Evolutionary conservation across 2,113 vertebrate genomes (phyloP).

Genomic region (Dipodomys ordii): DNA sequence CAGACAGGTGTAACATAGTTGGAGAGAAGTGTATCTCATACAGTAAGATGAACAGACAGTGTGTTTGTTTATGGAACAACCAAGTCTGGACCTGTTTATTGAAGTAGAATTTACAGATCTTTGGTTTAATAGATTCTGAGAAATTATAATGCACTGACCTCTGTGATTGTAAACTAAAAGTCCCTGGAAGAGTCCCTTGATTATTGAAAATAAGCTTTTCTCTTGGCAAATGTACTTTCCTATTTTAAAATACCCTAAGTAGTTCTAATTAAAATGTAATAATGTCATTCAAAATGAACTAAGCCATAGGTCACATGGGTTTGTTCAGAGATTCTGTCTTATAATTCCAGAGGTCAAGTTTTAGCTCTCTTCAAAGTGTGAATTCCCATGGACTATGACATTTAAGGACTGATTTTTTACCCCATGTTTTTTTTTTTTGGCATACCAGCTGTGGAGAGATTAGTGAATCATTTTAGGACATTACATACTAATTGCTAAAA

Average conservation of each 20-base stretch:
- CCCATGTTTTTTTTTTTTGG: conserved; percentile 29
- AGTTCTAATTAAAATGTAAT: conserved; percentile 37
- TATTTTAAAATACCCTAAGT: not conserved
- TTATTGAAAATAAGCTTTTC: not conserved
- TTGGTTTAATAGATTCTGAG: conserved; percentile 16
- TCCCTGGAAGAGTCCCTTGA: not conserved
- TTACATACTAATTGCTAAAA: conserved; percentile 72
- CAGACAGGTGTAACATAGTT: not conserved
- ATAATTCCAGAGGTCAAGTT: not conserved
- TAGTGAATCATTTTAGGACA: conserved; percentile 73
- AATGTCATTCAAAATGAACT: conserved; percentile 16
- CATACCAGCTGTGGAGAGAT: conserved; percentile 65
- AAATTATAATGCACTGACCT: not conserved
- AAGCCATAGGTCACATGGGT: not conserved
- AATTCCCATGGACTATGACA: conserved; percentile 38
- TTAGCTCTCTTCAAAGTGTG: not conserved
- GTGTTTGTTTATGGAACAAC: not conserved
- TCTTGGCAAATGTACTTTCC: not conserved
- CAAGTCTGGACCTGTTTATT: conserved; percentile 5
- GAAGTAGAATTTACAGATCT: not conserved
- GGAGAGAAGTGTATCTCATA: not conserved
- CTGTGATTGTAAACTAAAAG: conserved; percentile 4
- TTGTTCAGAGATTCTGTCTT: not conserved
- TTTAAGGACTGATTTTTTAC: conserved; percentile 47
- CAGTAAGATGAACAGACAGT: not conserved